Percentiles rank a stretch among this genome's conserved stretches.
Evolutionary conservation across 2,113 vertebrate genomes (phyloP).

Genomic region (Apodemus sylvaticus): DNA sequence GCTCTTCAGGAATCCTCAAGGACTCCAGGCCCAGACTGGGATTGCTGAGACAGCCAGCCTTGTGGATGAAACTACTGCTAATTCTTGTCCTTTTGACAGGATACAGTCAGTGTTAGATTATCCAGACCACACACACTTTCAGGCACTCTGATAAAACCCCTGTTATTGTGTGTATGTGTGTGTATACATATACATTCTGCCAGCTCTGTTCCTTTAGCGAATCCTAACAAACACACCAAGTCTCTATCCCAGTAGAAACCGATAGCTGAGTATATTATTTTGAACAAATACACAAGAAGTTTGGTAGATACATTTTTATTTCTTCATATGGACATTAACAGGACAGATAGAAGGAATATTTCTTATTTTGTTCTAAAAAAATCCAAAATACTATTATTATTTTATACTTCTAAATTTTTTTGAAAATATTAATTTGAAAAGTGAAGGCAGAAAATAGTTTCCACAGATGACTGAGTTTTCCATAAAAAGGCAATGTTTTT

Average conservation of each 20-base stretch:
- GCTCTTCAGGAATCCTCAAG: too few species aligned
- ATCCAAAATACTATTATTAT: slow-evolving; percentile 60
- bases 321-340: not conserved
- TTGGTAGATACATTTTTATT: slow-evolving; percentile 44
- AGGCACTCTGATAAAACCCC: not conserved
- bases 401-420: slow-evolving; percentile 63
- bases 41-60: too few species aligned
- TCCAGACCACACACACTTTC: not conserved
- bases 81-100: too few species aligned
- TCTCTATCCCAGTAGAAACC: slow-evolving; percentile 77
- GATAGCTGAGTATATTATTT: slow-evolving; percentile 58
- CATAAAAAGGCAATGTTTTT: slow-evolving; percentile 41
- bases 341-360: not conserved
- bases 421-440: slow-evolving; percentile 69
- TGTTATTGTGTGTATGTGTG: not conserved
- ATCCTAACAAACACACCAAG: slow-evolving; percentile 60
- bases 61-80: too few species aligned
- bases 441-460: slow-evolving; percentile 8
- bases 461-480: slow-evolving; percentile 30
- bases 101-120: not conserved
- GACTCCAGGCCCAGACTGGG: too few species aligned
- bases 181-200: too few species aligned
- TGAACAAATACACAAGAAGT: slow-evolving; percentile 33
- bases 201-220: not conserved
- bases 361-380: slow-evolving; percentile 53